phyloP scores from a whole-genome alignment of 2,113 vertebrate genomes.

The Hemichromis elongatus region DNA sequence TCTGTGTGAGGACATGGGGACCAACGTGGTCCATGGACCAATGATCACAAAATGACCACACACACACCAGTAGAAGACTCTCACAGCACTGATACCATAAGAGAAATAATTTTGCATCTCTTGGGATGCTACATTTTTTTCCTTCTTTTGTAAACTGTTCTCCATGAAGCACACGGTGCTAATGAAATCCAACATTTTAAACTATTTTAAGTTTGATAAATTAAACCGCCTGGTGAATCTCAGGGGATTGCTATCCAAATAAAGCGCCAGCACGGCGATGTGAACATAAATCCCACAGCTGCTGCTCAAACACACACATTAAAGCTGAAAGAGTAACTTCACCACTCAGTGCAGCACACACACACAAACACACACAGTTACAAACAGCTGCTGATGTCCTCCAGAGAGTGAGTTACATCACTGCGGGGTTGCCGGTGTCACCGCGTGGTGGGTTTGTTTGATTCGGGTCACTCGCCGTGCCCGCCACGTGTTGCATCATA shows the following conservation, averaged over 20 bases:
- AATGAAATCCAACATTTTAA: neutral
- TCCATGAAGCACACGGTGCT: rapidly evolving
- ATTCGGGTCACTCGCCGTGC: neutral
- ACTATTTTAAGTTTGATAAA: neutral
- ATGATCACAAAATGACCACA: neutral
- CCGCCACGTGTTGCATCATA: neutral
- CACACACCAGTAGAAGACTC: neutral
- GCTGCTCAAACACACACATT: neutral
- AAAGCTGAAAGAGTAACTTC: neutral
- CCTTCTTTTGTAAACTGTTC: neutral
- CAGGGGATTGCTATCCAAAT: neutral
- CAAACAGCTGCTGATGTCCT: neutral
- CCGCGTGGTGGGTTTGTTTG: neutral
- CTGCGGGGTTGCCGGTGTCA: neutral
- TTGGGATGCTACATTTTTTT: neutral
- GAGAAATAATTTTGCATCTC: neutral
- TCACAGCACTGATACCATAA: neutral
- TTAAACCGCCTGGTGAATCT: rapidly evolving
- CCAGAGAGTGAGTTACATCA: neutral
- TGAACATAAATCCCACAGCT: neutral
- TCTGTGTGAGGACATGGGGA: neutral
- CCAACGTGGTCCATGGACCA: neutral
- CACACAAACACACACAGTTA: neutral
- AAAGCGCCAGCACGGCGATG: neutral
- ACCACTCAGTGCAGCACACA: neutral